Evolutionary conservation across 2,113 vertebrate species (phyloP).

Genomic region (Cinclus cinclus): DNA sequence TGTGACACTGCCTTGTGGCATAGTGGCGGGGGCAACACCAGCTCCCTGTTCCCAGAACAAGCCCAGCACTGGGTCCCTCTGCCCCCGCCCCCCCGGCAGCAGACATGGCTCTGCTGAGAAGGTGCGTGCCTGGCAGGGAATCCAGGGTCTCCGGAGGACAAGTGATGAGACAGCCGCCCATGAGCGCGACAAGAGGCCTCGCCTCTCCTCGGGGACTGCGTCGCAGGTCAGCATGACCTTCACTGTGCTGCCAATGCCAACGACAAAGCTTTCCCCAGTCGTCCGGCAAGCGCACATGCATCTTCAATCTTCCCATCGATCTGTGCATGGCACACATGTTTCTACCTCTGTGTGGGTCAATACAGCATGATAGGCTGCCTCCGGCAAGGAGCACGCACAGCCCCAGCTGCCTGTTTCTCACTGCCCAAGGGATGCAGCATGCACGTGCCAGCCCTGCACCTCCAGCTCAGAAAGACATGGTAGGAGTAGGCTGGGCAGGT

Average conservation of each 20-base stretch:
- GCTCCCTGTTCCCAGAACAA: not conserved
- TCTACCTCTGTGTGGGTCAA: slow-evolving; percentile 51
- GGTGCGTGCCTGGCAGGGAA: not conserved
- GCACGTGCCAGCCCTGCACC: not conserved
- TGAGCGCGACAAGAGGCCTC: not conserved
- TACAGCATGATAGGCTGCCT: slow-evolving; percentile 60
- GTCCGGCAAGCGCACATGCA: slow-evolving; percentile 38
- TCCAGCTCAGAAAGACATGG: accelerated
- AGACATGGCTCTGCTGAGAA: not conserved
- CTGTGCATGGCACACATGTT: slow-evolving; percentile 60
- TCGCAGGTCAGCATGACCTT: slow-evolving; percentile 52
- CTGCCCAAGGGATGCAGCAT: not conserved
- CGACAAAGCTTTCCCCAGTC: slow-evolving; percentile 40
- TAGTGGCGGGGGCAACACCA: not conserved
- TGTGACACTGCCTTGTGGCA: not conserved
- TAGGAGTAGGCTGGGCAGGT: not conserved
- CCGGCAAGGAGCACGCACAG: slow-evolving; percentile 33
- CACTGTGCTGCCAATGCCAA: slow-evolving; percentile 56
- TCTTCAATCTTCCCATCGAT: slow-evolving; percentile 68
- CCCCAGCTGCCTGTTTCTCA: not conserved
- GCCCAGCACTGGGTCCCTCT: not conserved
- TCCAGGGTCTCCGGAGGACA: not conserved
- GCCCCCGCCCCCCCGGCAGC: not conserved
- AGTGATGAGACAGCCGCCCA: not conserved
- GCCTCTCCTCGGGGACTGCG: not conserved